Evolutionary conservation across 2,113 vertebrate species (phyloP), one percentile per base, ranked within the genome.

Genomic region (Rhagologus leucostigma): DNA sequence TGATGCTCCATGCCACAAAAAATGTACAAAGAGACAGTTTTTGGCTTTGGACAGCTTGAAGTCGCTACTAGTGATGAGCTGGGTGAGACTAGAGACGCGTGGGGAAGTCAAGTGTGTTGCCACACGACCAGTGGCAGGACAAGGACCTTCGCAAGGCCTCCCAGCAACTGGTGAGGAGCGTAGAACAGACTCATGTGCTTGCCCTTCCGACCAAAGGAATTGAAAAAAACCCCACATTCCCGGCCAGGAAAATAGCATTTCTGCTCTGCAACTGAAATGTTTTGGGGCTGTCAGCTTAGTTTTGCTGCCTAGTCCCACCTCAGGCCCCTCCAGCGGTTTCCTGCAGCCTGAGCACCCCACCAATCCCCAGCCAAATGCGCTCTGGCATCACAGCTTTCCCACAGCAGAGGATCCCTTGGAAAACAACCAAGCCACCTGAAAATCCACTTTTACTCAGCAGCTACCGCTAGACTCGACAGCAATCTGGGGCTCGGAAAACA

Each of bases 401-500:
- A 3, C 20, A 88, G 59, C 35, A 59, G 33, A 90, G 24, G 59
- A 86, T 86, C 11, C 33, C 52, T 63, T 86, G 75, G 70, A 73
- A 93, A 86, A 85, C 8, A 74, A n/a, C 24, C 50, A 96, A 62
- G 37, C n/a, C 60, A 96, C 65, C 67, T 88, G 62, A 76, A 95
- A 85, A 89, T 67, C 88, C 56, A 44, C 60, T 91, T 87, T 91
- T 23, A 2, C 41, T 29, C 75, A 64, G 37, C 15, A 73, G 74
- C 71, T 93, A 80, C 80, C 81, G 83, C 78, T 89, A 89, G 81
- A 55, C 52, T 74, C 10, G 1, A 84, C 50, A 71, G 78, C 55
- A 71, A 24, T 91, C 73, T 55, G 81, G 49, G 87, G 32, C 64
- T 79, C 74, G 81, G 84, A 96, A 96, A 97, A 95, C 89, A 94